Percentiles rank a stretch among this genome's conserved stretches.
phyloP scores from a whole-genome alignment of 2,888 invertebrate genomes.

The Temnothorax ravouxi region DNA sequence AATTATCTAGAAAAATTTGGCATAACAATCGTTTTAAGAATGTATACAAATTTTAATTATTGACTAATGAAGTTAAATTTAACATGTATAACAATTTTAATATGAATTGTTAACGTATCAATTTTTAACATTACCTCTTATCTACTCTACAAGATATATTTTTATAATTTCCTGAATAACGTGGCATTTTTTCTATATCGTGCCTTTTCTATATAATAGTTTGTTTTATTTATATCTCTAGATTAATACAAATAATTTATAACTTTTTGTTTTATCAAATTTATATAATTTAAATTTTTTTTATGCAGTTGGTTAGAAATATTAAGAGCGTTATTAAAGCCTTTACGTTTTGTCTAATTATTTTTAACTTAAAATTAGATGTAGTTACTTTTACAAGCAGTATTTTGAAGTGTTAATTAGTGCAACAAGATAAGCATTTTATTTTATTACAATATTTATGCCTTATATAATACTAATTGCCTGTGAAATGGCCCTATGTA shows the following conservation, averaged over 20 bases:
- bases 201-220: slow-evolving; percentile 41
- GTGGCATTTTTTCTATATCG: slow-evolving; percentile 53
- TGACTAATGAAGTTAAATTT: slow-evolving; percentile 22
- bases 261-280: slow-evolving; percentile 10
- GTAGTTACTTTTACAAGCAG: slow-evolving; percentile 29
- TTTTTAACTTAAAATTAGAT: slow-evolving; percentile 20
- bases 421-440: slow-evolving; percentile 38
- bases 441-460: slow-evolving; percentile 35
- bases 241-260: slow-evolving; percentile 1
- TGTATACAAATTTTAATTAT: background rate
- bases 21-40: slow-evolving; percentile 13
- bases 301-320: slow-evolving; percentile 9
- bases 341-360: slow-evolving; percentile 22
- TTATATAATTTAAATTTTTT: slow-evolving; percentile 3
- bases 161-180: slow-evolving; percentile 51
- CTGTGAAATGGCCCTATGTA: slow-evolving; percentile 33
- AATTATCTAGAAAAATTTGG: background rate
- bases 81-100: background rate
- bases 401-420: slow-evolving; percentile 24
- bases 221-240: slow-evolving; percentile 36
- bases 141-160: slow-evolving; percentile 50
- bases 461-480: slow-evolving; percentile 8
- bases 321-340: background rate
- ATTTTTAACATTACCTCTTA: slow-evolving; percentile 39
- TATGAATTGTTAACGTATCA: slow-evolving; percentile 26